These are phyloP conservation scores for Ichneumoninae sp. DNA, from an alignment of 2,888 invertebrate genomes.

Conservation along the genomic window DNA sequence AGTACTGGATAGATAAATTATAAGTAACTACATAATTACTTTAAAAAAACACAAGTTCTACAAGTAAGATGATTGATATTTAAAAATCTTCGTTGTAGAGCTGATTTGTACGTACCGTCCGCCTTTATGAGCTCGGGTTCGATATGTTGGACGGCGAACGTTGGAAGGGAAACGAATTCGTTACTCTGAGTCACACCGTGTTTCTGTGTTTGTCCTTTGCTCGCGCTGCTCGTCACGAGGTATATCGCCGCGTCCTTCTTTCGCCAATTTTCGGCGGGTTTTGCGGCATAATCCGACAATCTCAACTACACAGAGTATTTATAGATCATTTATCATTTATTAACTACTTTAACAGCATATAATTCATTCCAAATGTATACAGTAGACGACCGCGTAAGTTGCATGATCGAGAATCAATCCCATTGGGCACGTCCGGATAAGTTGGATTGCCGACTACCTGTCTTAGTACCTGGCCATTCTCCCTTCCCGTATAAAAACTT, in stretches of 20 bases:
- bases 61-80: not conserved
- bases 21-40: not conserved
- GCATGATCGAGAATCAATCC: no score
- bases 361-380: no score
- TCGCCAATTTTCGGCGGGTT: conserved; percentile 93
- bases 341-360: not conserved
- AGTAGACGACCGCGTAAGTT: no score
- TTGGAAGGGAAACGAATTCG: conserved; percentile 94
- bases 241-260: conserved; percentile 98
- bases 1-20: not conserved
- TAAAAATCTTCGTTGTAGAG: not conserved
- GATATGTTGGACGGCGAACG: conserved; percentile 95
- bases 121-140: conserved; percentile 92
- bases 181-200: conserved; percentile 97
- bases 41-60: not conserved
- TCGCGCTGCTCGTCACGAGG: conserved; percentile 97
- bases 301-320: conserved; percentile 81
- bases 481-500: no score
- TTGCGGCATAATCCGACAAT: conserved; percentile 91
- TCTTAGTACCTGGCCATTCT: no score
- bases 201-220: conserved; percentile 94
- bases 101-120: conserved; percentile 86
- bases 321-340: not conserved
- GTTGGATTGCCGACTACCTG: no score
- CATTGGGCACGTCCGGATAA: no score